These are phyloP conservation scores for Acestrorhynchus altus DNA, from an alignment of 2,797 vertebrate genomes.

Conservation along the genomic window DNA sequence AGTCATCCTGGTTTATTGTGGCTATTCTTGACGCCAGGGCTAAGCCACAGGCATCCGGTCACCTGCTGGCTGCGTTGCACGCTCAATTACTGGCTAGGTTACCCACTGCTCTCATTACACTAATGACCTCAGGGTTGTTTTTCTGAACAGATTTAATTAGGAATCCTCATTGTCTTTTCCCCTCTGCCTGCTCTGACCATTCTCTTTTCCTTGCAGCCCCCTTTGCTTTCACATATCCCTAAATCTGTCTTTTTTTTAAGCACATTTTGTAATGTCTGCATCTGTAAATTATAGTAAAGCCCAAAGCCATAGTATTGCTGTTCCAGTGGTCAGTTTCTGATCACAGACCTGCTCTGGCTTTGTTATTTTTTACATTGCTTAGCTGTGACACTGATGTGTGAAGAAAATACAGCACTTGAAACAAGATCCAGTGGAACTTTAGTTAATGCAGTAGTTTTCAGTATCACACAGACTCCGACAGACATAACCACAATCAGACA, in stretches of 20 bases:
- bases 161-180: neutral
- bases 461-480: no score
- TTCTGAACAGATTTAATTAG: slow-evolving; percentile 20
- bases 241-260: neutral
- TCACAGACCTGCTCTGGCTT: neutral
- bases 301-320: neutral
- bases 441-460: no score
- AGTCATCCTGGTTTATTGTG: slow-evolving; percentile 39
- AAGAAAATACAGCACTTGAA: neutral
- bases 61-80: neutral
- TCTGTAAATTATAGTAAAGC: neutral
- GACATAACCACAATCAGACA: no score
- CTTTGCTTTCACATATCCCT: neutral
- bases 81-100: neutral
- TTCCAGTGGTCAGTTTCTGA: neutral
- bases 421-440: neutral
- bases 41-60: slow-evolving; percentile 42
- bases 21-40: slow-evolving; percentile 45
- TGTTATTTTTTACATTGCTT: neutral
- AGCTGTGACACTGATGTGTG: neutral
- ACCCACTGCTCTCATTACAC: slow-evolving; percentile 13
- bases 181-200: neutral
- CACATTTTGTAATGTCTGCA: neutral
- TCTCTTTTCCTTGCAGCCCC: neutral
- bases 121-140: slow-evolving; percentile 6